phyloP scores from a whole-genome alignment of 2,113 vertebrate species.

The Sapayoa aenigma region DNA sequence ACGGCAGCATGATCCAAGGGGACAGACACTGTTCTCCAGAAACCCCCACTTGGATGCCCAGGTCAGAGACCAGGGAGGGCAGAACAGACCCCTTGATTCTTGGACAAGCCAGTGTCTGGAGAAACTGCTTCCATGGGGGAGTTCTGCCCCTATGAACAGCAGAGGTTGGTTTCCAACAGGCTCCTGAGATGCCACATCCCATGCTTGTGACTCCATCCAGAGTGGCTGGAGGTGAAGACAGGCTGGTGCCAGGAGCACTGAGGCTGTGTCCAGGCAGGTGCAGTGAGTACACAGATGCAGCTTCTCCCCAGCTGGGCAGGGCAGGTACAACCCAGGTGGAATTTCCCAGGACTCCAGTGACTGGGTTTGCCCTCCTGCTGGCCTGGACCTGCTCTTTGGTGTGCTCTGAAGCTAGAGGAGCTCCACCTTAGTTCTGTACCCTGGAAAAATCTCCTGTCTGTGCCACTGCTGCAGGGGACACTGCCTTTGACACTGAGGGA shows the following conservation, averaged over 20 bases:
- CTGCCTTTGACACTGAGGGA: not conserved
- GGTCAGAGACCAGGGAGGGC: not conserved
- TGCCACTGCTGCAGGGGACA: not conserved
- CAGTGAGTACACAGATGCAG: rapidly evolving
- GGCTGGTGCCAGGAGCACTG: not conserved
- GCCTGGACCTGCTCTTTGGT: not conserved
- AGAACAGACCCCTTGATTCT: not conserved
- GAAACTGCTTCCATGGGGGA: not conserved
- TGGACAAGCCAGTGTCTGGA: not conserved
- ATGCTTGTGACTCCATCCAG: not conserved
- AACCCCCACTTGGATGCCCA: not conserved
- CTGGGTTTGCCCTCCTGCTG: not conserved
- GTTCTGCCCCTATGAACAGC: not conserved
- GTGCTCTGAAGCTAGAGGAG: not conserved
- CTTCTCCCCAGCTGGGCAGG: not conserved
- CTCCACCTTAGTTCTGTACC: not conserved
- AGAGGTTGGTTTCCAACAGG: not conserved
- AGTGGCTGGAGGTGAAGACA: not conserved
- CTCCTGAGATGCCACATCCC: not conserved
- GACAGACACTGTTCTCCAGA: not conserved
- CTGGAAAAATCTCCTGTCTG: not conserved
- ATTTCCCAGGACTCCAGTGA: not conserved
- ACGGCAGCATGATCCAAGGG: rapidly evolving
- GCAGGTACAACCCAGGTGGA: not conserved
- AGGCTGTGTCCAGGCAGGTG: not conserved